Percentiles rank a stretch among this genome's conserved stretches.
Evolutionary conservation across 2,113 vertebrate species (phyloP).

Genomic region (Pyxicephalus adspersus): DNA sequence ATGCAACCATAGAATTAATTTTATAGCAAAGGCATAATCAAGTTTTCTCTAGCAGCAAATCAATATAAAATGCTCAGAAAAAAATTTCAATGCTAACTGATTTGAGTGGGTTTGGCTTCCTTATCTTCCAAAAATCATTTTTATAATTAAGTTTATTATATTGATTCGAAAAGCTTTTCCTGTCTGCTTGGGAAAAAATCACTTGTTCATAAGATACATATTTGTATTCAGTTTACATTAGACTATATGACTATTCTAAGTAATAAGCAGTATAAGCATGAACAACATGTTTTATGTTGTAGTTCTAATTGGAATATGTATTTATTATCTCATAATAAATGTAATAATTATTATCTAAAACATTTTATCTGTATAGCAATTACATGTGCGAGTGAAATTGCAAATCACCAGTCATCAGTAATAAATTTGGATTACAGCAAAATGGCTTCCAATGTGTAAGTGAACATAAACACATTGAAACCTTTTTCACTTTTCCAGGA

Average conservation of each 20-base stretch:
- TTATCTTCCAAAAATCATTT: constrained; percentile 38
- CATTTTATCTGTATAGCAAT: no score
- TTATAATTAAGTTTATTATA: constrained; percentile 45
- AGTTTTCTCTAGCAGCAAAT: constrained; percentile 9
- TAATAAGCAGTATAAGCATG: no score
- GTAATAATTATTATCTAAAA: no score
- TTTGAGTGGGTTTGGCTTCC: constrained; percentile 42
- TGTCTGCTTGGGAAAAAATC: constrained; percentile 29
- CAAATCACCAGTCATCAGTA: no score
- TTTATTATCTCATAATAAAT: no score
- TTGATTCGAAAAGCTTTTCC: constrained; percentile 38
- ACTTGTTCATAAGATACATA: neutral
- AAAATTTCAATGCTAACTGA: constrained; percentile 51
- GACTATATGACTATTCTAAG: no score
- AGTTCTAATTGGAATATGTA: no score
- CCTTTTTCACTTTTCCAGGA: no score
- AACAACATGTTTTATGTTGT: neutral
- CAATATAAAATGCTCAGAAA: constrained; percentile 40
- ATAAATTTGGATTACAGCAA: no score
- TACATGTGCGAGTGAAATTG: no score
- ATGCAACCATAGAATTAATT: constrained; percentile 12
- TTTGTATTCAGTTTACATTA: neutral
- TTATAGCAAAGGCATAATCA: constrained; percentile 1
- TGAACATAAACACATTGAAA: no score
- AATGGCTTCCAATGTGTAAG: no score